Conservation (phyloP, 2,888 invertebrate genomes). For the Hirtodrosophila trivittata region DNA sequence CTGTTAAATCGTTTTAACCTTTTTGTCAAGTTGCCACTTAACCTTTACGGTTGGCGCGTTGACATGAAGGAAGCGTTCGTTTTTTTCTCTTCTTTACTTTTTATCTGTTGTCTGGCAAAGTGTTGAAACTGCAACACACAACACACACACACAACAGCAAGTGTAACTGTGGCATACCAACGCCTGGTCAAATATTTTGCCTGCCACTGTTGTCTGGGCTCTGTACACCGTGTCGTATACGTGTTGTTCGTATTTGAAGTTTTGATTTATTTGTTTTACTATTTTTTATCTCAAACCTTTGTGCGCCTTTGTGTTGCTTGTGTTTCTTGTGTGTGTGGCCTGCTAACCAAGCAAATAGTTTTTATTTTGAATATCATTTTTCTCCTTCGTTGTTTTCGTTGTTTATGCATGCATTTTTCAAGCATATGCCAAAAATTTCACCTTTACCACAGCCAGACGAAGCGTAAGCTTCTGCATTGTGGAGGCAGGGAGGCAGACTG, state of each 20-base stretch:
- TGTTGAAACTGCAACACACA: conserved; percentile 53
- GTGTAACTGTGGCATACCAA: conserved; percentile 31
- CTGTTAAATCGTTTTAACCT: conserved; percentile 80
- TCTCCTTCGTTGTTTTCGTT: conserved; percentile 6
- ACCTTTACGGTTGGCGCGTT: conserved; percentile 75
- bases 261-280: conserved; percentile 74
- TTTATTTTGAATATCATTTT: conserved; percentile 25
- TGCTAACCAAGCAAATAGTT: conserved; percentile 32
- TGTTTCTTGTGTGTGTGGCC: conserved; percentile 33
- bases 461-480: conserved; percentile 53
- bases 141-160: conserved; percentile 26
- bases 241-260: conserved; percentile 62
- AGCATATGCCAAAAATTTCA: conserved; percentile 59
- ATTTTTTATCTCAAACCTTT: conserved; percentile 57
- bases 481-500: conserved; percentile 32
- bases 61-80: conserved; percentile 75
- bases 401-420: conserved; percentile 21
- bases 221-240: conserved; percentile 62
- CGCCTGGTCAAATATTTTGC: conserved; percentile 38
- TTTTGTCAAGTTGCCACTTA: conserved; percentile 82
- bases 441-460: conserved; percentile 54
- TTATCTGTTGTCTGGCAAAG: conserved; percentile 44
- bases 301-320: conserved; percentile 43
- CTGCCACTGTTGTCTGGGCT: conserved; percentile 13
- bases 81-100: conserved; percentile 2